Base-by-base conservation (phyloP, 2,113 vertebrate species). In the Antechinus flavipes region DNA sequence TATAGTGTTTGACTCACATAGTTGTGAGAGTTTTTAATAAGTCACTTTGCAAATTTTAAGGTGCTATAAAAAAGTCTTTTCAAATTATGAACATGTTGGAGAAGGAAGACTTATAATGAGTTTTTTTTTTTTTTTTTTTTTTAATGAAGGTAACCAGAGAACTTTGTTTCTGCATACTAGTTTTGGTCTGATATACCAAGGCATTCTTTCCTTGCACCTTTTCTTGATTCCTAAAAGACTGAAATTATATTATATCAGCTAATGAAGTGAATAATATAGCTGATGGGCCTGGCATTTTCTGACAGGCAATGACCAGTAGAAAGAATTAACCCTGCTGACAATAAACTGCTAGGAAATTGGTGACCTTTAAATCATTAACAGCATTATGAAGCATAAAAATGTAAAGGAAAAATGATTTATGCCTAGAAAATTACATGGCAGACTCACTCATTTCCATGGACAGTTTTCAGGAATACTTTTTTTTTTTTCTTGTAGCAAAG, bases 271-370 rank as follows among this genome's bases (percentile, higher is more conserved):
- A 90, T 91, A 96, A 95, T 35, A 53, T 42, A 92, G 47, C 61
- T 49, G 55, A 95, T 92, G 53, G 91, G 22, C 55, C 96, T 97
- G 96, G 97, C 96, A 97, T 97, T 98, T 97, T 95, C 93, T 98
- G 95, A 84, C 16, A 84, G 68, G n/a, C 68, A 84, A 84, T 84
- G 68, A 95, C 96, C 97, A 97, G 84, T 91, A 93, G 84, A 92
- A 96, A 96, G 97, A 95, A 98, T 96, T 97, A 97, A 97, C 95
- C 91, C 68, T 76, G 14, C 26, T 94, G 58, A 95, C 92, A 94
- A 90, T 97, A 96, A 97, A 96, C 89, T 95, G 30, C 47, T 56
- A 95, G 95, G 92, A 96, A 97, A 96, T 58, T 58, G 50, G 93
- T 96, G 95, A 95, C 95, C 97, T 98, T 98, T 96, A 61, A 92